phyloP scores from a whole-genome alignment of 2,888 invertebrate species.

The Orthosia gracilis region DNA sequence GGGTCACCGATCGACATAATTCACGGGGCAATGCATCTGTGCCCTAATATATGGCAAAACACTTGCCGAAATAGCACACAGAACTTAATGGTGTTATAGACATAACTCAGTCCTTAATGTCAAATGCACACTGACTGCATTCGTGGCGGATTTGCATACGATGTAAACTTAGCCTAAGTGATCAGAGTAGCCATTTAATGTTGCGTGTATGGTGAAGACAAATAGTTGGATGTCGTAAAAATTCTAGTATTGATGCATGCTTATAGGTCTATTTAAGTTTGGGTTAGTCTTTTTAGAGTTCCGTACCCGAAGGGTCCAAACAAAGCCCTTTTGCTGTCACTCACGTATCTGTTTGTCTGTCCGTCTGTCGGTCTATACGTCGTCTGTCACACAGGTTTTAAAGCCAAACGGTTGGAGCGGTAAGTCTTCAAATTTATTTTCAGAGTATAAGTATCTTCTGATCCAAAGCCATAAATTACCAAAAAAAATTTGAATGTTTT shows the following conservation, averaged over 20 bases:
- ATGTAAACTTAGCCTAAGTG: constrained; percentile 53
- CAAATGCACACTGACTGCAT: constrained; percentile 71
- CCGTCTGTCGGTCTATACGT: too few relatives aligned
- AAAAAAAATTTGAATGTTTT: too few relatives aligned
- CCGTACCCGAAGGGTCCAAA: too few relatives aligned
- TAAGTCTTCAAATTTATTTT: too few relatives aligned
- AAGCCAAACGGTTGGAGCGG: too few relatives aligned
- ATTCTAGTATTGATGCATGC: constrained; percentile 7
- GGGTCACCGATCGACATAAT: constrained; percentile 63
- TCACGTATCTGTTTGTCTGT: too few relatives aligned
- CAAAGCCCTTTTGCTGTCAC: too few relatives aligned
- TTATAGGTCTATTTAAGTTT: neutral
- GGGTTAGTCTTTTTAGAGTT: too few relatives aligned
- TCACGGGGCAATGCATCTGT: constrained; percentile 66
- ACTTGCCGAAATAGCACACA: constrained; percentile 66
- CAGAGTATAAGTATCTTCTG: too few relatives aligned
- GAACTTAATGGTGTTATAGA: constrained; percentile 72
- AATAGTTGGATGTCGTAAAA: constrained; percentile 33
- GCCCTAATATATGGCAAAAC: constrained; percentile 69
- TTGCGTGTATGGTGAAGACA: constrained; percentile 5
- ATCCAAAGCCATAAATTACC: too few relatives aligned
- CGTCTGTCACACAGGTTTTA: too few relatives aligned
- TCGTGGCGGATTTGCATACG: constrained; percentile 55
- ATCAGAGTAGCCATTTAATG: constrained; percentile 31
- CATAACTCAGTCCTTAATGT: constrained; percentile 76